Conservation (phyloP, 2,113 vertebrate species). For the Alosa alosa region DNA sequence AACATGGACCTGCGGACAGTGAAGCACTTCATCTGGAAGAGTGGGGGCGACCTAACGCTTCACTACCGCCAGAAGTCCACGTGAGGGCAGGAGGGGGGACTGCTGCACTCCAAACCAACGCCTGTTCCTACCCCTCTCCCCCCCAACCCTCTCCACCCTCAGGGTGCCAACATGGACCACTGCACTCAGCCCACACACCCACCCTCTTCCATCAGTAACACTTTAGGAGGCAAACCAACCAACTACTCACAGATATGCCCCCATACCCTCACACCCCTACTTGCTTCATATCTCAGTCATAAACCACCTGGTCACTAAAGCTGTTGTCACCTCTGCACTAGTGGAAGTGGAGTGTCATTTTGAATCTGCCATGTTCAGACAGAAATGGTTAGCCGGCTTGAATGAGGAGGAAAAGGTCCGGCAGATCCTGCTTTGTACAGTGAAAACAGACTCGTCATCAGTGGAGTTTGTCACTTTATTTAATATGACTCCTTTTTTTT, state of each 20-base stretch:
- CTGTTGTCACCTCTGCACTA: background rate
- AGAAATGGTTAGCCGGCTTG: background rate
- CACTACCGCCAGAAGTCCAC: constrained; percentile 96
- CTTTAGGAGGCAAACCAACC: background rate
- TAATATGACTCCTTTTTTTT: constrained; percentile 41
- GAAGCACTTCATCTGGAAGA: constrained; percentile 97
- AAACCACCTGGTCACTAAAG: constrained; percentile 17
- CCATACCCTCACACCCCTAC: background rate
- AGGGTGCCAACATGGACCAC: constrained; percentile 1
- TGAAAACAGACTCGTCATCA: background rate
- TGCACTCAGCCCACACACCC: background rate
- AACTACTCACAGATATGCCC: background rate
- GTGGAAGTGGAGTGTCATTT: background rate
- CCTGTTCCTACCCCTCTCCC: constrained; percentile 13
- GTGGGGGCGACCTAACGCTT: constrained; percentile 93
- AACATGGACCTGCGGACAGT: constrained; percentile 98
- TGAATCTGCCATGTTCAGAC: constrained; percentile 14
- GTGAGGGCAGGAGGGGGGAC: constrained; percentile 42
- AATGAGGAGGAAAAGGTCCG: background rate
- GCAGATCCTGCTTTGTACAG: background rate
- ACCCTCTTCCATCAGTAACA: background rate
- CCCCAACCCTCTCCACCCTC: background rate
- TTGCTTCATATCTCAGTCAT: constrained; percentile 19
- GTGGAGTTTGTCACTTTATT: constrained; percentile 50
- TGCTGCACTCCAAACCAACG: constrained; percentile 42